Percentiles rank a stretch among this genome's conserved stretches.
These are phyloP conservation scores for Cacatua alba DNA, from an alignment of 2,113 vertebrate genomes.

Conservation along the genomic window DNA sequence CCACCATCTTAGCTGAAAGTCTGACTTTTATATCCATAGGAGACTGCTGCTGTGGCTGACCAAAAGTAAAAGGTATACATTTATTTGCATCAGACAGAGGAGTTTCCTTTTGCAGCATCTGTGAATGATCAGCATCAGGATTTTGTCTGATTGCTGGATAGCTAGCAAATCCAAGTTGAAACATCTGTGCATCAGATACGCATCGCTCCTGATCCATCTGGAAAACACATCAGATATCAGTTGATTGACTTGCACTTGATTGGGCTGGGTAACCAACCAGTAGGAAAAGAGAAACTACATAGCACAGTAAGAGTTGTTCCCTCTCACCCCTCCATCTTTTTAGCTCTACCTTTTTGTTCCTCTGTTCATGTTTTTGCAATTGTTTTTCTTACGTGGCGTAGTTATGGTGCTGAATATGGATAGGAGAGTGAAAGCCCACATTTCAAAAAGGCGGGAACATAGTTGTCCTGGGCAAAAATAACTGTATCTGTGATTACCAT, in stretches of 20 bases:
- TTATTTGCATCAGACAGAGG: neutral
- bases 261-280: neutral
- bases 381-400: neutral
- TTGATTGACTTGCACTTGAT: conserved; percentile 15
- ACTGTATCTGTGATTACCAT: neutral
- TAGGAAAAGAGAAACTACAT: neutral
- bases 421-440: neutral
- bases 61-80: neutral
- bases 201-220: neutral
- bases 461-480: neutral
- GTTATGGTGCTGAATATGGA: neutral
- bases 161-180: conserved; percentile 44
- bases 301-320: neutral
- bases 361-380: neutral
- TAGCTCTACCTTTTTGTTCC: neutral
- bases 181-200: conserved; percentile 41
- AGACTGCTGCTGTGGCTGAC: neutral
- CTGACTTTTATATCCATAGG: neutral
- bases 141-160: conserved; percentile 31
- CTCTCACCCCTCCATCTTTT: neutral
- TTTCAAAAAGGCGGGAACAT: neutral
- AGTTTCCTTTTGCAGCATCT: conserved; percentile 5
- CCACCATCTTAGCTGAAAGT: neutral
- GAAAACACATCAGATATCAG: neutral
- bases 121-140: conserved; percentile 8